These are phyloP conservation scores for Prunella fulvescens DNA, from an alignment of 2,113 vertebrate species.

Conservation along the genomic window DNA sequence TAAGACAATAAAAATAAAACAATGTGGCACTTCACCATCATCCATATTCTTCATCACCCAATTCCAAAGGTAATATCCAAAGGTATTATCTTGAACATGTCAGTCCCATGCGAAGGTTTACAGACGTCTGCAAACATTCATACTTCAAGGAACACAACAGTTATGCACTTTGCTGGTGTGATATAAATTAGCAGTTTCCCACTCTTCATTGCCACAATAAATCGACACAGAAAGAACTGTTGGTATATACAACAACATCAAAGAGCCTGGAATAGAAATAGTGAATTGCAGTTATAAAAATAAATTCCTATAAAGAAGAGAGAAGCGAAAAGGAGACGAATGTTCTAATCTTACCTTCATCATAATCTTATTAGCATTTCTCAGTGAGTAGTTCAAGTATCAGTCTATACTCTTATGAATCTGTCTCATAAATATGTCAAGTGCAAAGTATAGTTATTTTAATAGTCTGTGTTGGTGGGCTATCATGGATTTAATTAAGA, in stretches of 20 bases:
- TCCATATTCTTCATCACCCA: not conserved
- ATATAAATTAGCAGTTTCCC: constrained; percentile 64
- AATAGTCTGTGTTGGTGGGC: constrained; percentile 81
- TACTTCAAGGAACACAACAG: constrained; percentile 18
- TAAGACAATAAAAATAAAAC: not conserved
- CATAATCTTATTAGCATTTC: constrained; percentile 82
- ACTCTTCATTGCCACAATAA: constrained; percentile 57
- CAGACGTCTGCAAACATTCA: not conserved
- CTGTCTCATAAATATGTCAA: constrained; percentile 81
- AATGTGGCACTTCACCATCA: not conserved
- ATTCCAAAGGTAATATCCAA: not conserved
- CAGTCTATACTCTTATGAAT: constrained; percentile 76
- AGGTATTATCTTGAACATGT: not conserved
- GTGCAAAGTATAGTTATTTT: constrained; percentile 81
- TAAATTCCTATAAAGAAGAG: constrained; percentile 72
- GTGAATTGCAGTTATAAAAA: constrained; percentile 68
- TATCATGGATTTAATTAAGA: constrained; percentile 84
- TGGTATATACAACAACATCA: constrained; percentile 56
- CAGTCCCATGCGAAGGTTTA: not conserved
- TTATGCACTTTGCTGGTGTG: constrained; percentile 24
- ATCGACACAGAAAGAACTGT: constrained; percentile 50
- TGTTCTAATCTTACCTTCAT: constrained; percentile 79
- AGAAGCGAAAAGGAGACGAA: constrained; percentile 62
- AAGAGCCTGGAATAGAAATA: constrained; percentile 56
- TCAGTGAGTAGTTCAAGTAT: constrained; percentile 77